A percentile compares a stretch with the other conserved stretches of the same genome.
Evolutionary conservation across 1,140 invertebrate genomes (phyloP).

Genomic region (Drosophila yakuba): DNA sequence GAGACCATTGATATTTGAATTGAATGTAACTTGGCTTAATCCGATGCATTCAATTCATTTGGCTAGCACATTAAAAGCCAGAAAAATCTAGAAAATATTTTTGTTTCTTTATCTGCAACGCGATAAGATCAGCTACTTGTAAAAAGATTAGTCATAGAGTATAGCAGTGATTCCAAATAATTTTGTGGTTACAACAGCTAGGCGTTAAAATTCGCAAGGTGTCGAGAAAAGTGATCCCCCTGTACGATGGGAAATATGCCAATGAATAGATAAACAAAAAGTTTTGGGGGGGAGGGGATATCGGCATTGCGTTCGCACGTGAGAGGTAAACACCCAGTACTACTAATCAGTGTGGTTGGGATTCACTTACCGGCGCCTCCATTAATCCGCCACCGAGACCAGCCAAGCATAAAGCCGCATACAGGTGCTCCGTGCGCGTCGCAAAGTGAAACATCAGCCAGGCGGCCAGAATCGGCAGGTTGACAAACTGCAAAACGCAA

Average conservation of each 20-base stretch:
- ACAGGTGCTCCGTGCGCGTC: slow-evolving; percentile 87
- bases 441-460: slow-evolving; percentile 90
- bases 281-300: background rate
- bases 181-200: slow-evolving; percentile 1
- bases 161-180: background rate
- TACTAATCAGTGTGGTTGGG: slow-evolving; percentile 25
- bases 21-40: too few species aligned
- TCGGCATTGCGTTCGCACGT: background rate
- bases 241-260: slow-evolving; percentile 17
- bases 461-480: slow-evolving; percentile 89
- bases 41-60: too few species aligned
- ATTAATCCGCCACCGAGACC: slow-evolving; percentile 90
- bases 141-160: too few species aligned
- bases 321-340: slow-evolving; percentile 2
- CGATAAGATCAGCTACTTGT: background rate
- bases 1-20: too few species aligned
- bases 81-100: too few species aligned
- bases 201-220: background rate
- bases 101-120: too few species aligned
- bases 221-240: background rate
- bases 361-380: slow-evolving; percentile 89
- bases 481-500: slow-evolving; percentile 84
- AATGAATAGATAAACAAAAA: slow-evolving; percentile 31
- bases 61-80: too few species aligned
- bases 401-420: slow-evolving; percentile 88